Evolutionary conservation across 2,888 invertebrate species (phyloP), one percentile per base, ranked within the genome.

Genomic region (Apantesis nais): DNA sequence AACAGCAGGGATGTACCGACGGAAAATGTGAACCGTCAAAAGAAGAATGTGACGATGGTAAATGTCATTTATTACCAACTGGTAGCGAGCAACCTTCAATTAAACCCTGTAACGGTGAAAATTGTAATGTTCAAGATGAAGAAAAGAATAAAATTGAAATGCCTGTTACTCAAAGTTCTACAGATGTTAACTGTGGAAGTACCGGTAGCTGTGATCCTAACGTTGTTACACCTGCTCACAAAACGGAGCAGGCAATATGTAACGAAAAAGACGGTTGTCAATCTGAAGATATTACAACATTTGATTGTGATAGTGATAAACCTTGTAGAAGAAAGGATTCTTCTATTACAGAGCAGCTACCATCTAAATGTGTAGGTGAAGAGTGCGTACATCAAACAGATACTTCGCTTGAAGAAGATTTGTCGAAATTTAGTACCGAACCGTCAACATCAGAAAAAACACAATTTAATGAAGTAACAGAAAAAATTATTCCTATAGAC

Each of bases 251-350:
- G 60, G 77, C 77, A 72, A 65, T 73, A 55, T 87, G 90, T 74
- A 77, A 80, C 31, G 83, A 85, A 68, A 78, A 83, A 72, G 75
- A 70, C 61, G 83, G 80, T 58, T 90, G 81, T 48, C 74, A 74
- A 64, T 62, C 74, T 39, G 81, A 76, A 52, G 75, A 81, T 31
- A 75, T 80, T 71, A 22, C 72, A 44, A 73, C 78, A 74, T 74
- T 78, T 71, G 88, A 88, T 73, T 92, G 93, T 71, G 78, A 73
- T 34, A 89, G 86, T 68, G 88, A 79, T 11, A 70, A 87, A 73
- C 82, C 80, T 41, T 94, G 94, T 77, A 86, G 85, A 78, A 86
- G 86, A 67, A 88, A 89, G 75, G 89, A 90, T 73, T 75, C 72
- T 62, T 74, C 81, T 66, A 63, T 73, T 71, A 82, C 83, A 61